A percentile compares a stretch with the other conserved stretches of the same genome.
Evolutionary conservation across 2,888 invertebrate species (phyloP).

Genomic region (Dendrolimus houi): DNA sequence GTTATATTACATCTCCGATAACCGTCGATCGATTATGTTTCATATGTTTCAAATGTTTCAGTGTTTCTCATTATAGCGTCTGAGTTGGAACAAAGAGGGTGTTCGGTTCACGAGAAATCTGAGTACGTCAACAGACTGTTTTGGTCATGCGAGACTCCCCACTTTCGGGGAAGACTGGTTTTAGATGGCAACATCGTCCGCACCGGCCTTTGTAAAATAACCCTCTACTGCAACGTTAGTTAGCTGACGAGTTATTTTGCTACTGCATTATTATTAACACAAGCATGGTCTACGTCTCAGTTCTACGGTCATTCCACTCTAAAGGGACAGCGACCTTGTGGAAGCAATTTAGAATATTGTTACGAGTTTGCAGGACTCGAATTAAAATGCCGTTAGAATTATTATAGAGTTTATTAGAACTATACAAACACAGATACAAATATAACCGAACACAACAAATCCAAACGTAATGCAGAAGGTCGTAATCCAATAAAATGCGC

Average conservation of each 20-base stretch:
- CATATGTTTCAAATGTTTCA: constrained; percentile 47
- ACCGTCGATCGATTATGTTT: constrained; percentile 63
- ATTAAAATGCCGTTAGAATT: too few species aligned
- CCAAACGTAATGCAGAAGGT: too few species aligned
- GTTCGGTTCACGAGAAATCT: constrained; percentile 47
- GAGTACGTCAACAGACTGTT: constrained; percentile 37
- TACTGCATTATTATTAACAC: constrained; percentile 1
- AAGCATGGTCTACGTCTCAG: not conserved
- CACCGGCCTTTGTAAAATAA: constrained; percentile 39
- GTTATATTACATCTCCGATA: constrained; percentile 58
- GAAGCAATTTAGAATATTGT: too few species aligned
- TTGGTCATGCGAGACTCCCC: constrained; percentile 55
- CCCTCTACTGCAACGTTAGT: constrained; percentile 15
- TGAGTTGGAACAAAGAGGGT: constrained; percentile 66
- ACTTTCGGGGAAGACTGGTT: constrained; percentile 49
- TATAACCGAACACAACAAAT: too few species aligned
- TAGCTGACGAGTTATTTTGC: constrained; percentile 7
- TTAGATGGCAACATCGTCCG: constrained; percentile 37
- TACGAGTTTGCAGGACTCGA: too few species aligned
- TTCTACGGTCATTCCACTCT: not conserved
- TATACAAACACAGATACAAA: too few species aligned
- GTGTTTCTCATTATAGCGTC: constrained; percentile 65
- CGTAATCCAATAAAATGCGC: too few species aligned
- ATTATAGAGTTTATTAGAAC: too few species aligned
- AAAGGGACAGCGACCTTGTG: not conserved